These are phyloP conservation scores for Holcopasites calliopsidis DNA, from an alignment of 1,140 invertebrate genomes.

Conservation along the genomic window DNA sequence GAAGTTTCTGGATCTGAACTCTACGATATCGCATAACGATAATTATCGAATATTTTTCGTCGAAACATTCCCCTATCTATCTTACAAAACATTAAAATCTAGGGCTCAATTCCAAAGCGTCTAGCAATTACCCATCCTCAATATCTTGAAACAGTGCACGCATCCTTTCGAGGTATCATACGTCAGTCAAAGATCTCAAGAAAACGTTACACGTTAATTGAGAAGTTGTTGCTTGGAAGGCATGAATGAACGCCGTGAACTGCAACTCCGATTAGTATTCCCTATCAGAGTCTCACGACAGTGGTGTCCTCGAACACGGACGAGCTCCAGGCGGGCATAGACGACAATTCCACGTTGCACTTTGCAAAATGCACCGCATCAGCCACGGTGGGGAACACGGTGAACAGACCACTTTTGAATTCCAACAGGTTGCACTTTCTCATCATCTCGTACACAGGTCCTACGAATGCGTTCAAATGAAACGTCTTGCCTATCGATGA, in stretches of 20 bases:
- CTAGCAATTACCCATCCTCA: too few relatives aligned
- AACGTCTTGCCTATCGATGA: neutral
- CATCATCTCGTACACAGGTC: slow-evolving; percentile 83
- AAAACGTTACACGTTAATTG: neutral
- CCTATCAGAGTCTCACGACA: too few relatives aligned
- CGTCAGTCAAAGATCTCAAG: neutral
- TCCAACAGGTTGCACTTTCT: slow-evolving; percentile 82
- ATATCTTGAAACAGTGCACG: neutral
- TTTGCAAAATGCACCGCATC: slow-evolving; percentile 85
- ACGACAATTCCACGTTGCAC: slow-evolving; percentile 59
- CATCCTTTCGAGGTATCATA: neutral
- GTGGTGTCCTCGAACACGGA: slow-evolving; percentile 65
- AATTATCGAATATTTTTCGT: too few relatives aligned
- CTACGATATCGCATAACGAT: neutral
- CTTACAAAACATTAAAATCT: too few relatives aligned
- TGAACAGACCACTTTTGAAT: slow-evolving; percentile 78
- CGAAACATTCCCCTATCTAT: too few relatives aligned
- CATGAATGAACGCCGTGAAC: slow-evolving; percentile 6
- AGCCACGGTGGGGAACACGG: slow-evolving; percentile 86
- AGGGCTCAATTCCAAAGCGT: too few relatives aligned
- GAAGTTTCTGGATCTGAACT: neutral
- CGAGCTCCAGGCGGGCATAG: slow-evolving; percentile 62
- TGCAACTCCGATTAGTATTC: neutral
- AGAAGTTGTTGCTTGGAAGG: neutral
- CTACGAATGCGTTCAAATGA: slow-evolving; percentile 70